These are phyloP conservation scores for Brachionus rotundiformis DNA, from an alignment of 1,140 invertebrate genomes.

Conservation along the genomic window DNA sequence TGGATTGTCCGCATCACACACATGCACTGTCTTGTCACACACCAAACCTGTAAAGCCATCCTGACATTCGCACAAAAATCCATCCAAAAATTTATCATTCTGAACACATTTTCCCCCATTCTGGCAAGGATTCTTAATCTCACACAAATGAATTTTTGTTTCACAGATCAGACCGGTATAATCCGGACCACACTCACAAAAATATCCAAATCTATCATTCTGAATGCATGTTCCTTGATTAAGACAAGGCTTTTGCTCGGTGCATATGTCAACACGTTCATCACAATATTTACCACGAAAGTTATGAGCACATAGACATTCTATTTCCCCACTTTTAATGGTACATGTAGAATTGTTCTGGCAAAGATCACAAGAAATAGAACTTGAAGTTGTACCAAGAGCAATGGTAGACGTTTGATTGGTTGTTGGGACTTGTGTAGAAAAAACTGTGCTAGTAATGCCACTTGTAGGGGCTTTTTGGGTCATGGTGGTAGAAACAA, in stretches of 20 bases:
- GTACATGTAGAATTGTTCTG: slow-evolving; percentile 30
- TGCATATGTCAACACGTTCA: neutral
- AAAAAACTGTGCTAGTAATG: neutral
- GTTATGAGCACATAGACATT: slow-evolving; percentile 53
- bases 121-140: slow-evolving; percentile 3
- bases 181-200: neutral
- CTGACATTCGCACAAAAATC: slow-evolving; percentile 27
- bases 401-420: neutral
- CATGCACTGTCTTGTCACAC: slow-evolving; percentile 3
- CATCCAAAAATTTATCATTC: neutral
- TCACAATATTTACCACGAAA: slow-evolving; percentile 53
- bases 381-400: neutral
- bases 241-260: neutral
- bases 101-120: slow-evolving; percentile 21
- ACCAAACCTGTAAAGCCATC: neutral
- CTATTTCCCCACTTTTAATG: neutral
- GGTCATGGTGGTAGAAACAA: neutral
- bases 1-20: neutral
- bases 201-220: neutral
- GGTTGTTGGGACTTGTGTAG: neutral
- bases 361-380: neutral
- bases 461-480: neutral
- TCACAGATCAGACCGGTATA: neutral
- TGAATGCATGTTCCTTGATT: neutral
- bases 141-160: neutral